A percentile compares a stretch with the other conserved stretches of the same genome.
phyloP scores from a whole-genome alignment of 2,888 invertebrate species.

The Selenia dentaria region DNA sequence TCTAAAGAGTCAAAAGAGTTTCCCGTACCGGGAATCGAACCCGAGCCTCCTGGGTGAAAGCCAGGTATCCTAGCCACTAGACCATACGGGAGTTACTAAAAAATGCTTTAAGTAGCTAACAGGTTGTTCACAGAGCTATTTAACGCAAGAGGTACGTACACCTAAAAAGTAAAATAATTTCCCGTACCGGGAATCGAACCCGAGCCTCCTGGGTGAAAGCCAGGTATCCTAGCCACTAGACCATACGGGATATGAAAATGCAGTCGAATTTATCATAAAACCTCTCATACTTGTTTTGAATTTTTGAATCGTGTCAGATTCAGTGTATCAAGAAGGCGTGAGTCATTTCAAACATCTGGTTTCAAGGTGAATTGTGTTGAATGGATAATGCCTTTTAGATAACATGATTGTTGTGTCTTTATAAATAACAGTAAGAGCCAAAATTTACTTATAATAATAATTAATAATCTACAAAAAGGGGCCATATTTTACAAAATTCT shows the following conservation, averaged over 20 bases:
- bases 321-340: not conserved
- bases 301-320: not conserved
- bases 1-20: too few relatives aligned
- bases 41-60: constrained; percentile 88
- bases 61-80: constrained; percentile 90
- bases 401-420: too few relatives aligned
- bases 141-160: too few relatives aligned
- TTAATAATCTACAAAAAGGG: too few relatives aligned
- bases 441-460: too few relatives aligned
- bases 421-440: too few relatives aligned
- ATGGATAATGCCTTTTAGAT: too few relatives aligned
- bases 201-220: constrained; percentile 90
- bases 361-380: not conserved
- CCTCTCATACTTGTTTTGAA: not conserved
- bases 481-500: too few relatives aligned
- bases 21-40: constrained; percentile 82
- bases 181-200: constrained; percentile 90
- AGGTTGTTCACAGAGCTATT: too few relatives aligned
- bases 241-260: constrained; percentile 76
- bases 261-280: constrained; percentile 4
- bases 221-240: constrained; percentile 90
- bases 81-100: constrained; percentile 77
- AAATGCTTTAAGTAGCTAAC: too few relatives aligned
- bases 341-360: not conserved
- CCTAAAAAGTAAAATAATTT: constrained; percentile 41